These are phyloP conservation scores for Dugesia japonica DNA, from an alignment of 2,888 invertebrate species.

Conservation along the genomic window DNA sequence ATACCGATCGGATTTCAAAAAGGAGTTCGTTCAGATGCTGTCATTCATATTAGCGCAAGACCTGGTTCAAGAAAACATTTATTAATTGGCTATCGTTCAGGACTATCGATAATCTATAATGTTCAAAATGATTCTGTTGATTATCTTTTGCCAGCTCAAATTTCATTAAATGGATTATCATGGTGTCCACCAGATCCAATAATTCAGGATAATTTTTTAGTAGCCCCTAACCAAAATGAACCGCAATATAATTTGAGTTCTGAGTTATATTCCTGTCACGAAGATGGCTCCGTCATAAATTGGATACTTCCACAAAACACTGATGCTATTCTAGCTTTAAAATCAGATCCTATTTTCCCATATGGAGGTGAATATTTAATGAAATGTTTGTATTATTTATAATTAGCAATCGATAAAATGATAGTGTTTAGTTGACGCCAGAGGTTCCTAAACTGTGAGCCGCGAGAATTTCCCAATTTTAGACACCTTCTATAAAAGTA, in stretches of 20 bases:
- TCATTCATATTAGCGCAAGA: not conserved
- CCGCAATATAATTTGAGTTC: not conserved
- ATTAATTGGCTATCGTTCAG: not conserved
- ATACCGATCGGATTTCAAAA: not conserved
- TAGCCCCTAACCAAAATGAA: not conserved
- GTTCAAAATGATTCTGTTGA: not conserved
- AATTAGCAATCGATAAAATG: too few species aligned
- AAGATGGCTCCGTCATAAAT: not conserved
- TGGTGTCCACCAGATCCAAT: conserved; percentile 10
- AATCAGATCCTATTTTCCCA: not conserved
- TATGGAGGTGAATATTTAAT: not conserved
- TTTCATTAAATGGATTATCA: not conserved
- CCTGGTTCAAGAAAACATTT: conserved; percentile 10
- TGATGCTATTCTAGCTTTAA: not conserved
- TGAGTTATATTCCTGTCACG: not conserved
- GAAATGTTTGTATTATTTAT: too few species aligned
- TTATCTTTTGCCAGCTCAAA: not conserved
- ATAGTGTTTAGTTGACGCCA: too few species aligned
- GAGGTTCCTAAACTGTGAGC: too few species aligned
- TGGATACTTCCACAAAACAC: not conserved
- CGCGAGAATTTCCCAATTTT: too few species aligned
- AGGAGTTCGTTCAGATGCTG: not conserved
- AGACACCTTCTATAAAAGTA: too few species aligned
- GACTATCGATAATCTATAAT: not conserved
- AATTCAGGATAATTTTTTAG: not conserved